Percentiles rank a stretch among this genome's conserved stretches.
These are phyloP conservation scores for Drosophila atroscutellata DNA, from an alignment of 2,888 invertebrate genomes.

Conservation along the genomic window DNA sequence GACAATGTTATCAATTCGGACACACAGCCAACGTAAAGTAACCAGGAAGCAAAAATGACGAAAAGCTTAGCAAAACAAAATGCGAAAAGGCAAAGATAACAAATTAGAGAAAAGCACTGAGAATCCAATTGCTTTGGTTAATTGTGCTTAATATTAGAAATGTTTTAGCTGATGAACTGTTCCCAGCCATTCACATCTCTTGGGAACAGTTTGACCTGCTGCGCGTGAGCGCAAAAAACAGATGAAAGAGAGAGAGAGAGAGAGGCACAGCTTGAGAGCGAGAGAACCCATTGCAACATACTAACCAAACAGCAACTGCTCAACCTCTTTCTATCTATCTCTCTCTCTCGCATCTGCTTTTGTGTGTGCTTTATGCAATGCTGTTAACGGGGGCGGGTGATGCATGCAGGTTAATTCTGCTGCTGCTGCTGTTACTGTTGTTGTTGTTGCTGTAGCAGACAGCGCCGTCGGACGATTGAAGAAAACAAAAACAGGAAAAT, in stretches of 20 bases:
- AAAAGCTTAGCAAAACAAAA: slow-evolving; percentile 73
- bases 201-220: slow-evolving; percentile 61
- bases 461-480: slow-evolving; percentile 61
- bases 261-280: slow-evolving; percentile 24
- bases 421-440: slow-evolving; percentile 43
- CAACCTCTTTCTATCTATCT: slow-evolving; percentile 20
- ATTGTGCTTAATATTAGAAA: slow-evolving; percentile 53
- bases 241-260: slow-evolving; percentile 10
- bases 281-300: slow-evolving; percentile 67
- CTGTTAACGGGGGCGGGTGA: slow-evolving; percentile 53
- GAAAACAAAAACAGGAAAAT: slow-evolving; percentile 79
- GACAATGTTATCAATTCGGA: slow-evolving; percentile 64
- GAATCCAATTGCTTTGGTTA: slow-evolving; percentile 46
- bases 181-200: slow-evolving; percentile 46
- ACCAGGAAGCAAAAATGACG: slow-evolving; percentile 65
- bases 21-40: slow-evolving; percentile 50
- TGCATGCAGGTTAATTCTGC: slow-evolving; percentile 74
- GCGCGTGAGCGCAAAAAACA: slow-evolving; percentile 52
- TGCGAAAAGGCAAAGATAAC: slow-evolving; percentile 35
- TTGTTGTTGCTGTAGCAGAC: slow-evolving; percentile 49
- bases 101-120: slow-evolving; percentile 36
- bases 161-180: slow-evolving; percentile 55
- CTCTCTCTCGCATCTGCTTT: slow-evolving; percentile 25
- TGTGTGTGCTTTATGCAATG: slow-evolving; percentile 72
- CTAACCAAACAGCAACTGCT: slow-evolving; percentile 37